Base-by-base conservation (phyloP, 2,888 invertebrate genomes). In the Dasypogon diadema region DNA sequence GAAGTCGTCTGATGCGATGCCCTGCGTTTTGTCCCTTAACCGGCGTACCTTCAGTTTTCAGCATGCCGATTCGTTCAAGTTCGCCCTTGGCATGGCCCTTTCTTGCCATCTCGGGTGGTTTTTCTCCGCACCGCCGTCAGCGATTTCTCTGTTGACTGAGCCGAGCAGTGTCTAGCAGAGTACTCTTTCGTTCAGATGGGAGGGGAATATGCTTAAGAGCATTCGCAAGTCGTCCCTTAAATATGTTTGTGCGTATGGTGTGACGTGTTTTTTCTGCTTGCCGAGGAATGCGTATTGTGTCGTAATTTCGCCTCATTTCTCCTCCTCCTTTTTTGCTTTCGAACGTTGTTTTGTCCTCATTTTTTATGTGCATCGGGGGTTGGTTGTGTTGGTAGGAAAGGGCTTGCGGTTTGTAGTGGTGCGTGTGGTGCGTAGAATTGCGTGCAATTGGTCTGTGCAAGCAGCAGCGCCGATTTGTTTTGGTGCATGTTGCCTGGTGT, bases 221-320 rank as follows among this genome's bases (percentile, higher is more conserved):
- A 42, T 42, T 42, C n/a, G 42, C 42, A 42, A 42, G 8, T 42
- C n/a, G 1, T 12, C 42, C 42, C 42, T 42, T 42, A 6, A 42
- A 42, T 21, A 16, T 30, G 16, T 54, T 18, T 8, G 5, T 54
- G 70, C 54, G 48, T 46, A n/a, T 51, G 54, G 18, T 18, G 34
- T 18, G 16, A 70, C 21, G 21, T 54, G 26, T 30, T 68, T 54
- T 54, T 30, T 54, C 54, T 51, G 18, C 30, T 34, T 34, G 30
- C 8, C 54, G 22, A n/a, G 10, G 14, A 21, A 51, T 30, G 42
- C 42, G 24, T 70, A 21, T 70, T 70, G 34, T 70, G 70, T 48
- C 37, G 70, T 70, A 54, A 70, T 54, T 70, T 70, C 34, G 70
- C 34, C 70, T 54, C 22, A 14, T 46, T 21, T 37, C 70, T n/a